These are phyloP conservation scores for Eupithecia abbreviata DNA, from an alignment of 2,888 invertebrate genomes.

Conservation along the genomic window DNA sequence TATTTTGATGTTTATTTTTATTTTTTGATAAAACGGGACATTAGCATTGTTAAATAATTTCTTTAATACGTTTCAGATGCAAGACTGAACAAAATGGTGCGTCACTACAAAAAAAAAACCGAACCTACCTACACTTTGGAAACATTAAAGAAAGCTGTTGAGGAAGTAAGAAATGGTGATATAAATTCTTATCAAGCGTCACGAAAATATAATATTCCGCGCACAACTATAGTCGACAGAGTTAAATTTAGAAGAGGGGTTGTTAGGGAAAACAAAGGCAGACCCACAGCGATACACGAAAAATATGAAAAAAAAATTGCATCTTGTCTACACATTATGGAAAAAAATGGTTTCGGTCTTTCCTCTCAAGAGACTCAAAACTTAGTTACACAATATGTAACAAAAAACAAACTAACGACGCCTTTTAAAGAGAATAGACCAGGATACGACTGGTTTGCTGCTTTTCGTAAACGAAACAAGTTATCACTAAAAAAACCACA, in stretches of 20 bases:
- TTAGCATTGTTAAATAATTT: not conserved
- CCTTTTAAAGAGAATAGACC: slow-evolving; percentile 36
- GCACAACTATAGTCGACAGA: slow-evolving; percentile 37
- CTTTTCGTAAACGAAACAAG: slow-evolving; percentile 35
- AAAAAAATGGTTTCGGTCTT: slow-evolving; percentile 38
- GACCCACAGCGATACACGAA: slow-evolving; percentile 27
- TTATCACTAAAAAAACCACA: slow-evolving; percentile 41
- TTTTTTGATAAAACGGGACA: not conserved
- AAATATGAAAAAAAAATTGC: slow-evolving; percentile 32
- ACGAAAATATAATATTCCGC: slow-evolving; percentile 37
- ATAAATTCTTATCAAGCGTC: slow-evolving; percentile 40
- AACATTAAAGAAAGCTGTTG: slow-evolving; percentile 34
- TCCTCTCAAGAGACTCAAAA: slow-evolving; percentile 28
- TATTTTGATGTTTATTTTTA: slow-evolving; percentile 1
- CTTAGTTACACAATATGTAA: slow-evolving; percentile 14
- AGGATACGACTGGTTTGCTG: slow-evolving; percentile 39
- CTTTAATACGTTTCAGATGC: slow-evolving; percentile 2
- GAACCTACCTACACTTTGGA: slow-evolving; percentile 19
- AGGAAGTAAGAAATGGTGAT: slow-evolving; percentile 29
- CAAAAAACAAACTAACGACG: slow-evolving; percentile 17
- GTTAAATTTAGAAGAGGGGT: slow-evolving; percentile 35
- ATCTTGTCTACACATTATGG: slow-evolving; percentile 32
- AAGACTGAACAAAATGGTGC: slow-evolving; percentile 17
- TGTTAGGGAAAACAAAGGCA: slow-evolving; percentile 33
- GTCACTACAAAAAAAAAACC: slow-evolving; percentile 15